Evolutionary conservation across 2,888 invertebrate genomes (phyloP).

Genomic region (Chymomyza caudatula): DNA sequence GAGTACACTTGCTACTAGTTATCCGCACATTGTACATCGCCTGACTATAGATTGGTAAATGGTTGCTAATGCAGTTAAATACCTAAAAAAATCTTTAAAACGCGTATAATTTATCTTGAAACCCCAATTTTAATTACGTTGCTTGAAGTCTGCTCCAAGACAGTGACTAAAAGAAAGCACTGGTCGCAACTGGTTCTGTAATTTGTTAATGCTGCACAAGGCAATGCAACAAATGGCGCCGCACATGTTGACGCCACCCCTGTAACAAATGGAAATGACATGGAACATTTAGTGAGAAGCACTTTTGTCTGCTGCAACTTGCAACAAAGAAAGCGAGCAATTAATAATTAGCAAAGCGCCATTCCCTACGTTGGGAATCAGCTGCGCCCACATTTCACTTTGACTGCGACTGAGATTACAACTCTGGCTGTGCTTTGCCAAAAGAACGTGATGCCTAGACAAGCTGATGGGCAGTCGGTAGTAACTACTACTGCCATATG

Average conservation of each 20-base stretch:
- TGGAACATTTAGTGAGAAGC: slow-evolving; percentile 18
- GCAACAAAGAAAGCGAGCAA: slow-evolving; percentile 27
- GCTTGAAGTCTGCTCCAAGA: not conserved
- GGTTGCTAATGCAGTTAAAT: too few species aligned
- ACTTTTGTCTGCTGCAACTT: slow-evolving; percentile 8
- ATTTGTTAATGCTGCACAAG: slow-evolving; percentile 2
- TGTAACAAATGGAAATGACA: slow-evolving; percentile 20
- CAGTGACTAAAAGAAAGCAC: not conserved
- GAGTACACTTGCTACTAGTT: too few species aligned
- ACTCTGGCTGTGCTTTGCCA: slow-evolving; percentile 2
- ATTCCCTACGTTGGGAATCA: not conserved
- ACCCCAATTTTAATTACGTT: not conserved
- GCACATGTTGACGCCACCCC: not conserved
- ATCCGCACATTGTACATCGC: too few species aligned
- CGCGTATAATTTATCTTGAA: not conserved
- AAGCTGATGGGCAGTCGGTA: not conserved
- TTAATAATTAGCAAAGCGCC: slow-evolving; percentile 28
- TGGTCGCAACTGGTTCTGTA: not conserved
- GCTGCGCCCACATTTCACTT: slow-evolving; percentile 21
- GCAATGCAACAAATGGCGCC: slow-evolving; percentile 2
- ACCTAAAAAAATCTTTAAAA: too few species aligned
- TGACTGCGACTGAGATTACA: slow-evolving; percentile 47
- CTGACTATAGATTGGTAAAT: too few species aligned
- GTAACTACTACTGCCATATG: not conserved
- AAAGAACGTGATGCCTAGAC: not conserved